Conservation (phyloP, 2,113 vertebrate genomes). For the Anguilla rostrata region DNA sequence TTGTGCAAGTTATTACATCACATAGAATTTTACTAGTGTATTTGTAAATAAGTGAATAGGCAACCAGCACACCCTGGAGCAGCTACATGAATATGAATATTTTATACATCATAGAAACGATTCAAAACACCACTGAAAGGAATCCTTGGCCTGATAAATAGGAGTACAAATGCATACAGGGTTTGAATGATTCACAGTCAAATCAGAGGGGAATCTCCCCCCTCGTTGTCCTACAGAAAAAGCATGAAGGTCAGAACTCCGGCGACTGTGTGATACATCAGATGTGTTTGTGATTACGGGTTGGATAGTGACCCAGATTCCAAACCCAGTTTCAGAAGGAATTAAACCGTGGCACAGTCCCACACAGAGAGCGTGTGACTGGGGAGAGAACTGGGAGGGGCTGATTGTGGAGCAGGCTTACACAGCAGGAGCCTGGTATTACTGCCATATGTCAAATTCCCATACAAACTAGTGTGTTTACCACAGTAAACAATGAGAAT, state of each 20-base stretch:
- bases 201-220: conserved; percentile 23
- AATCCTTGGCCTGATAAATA: conserved; percentile 14
- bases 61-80: not conserved
- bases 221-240: conserved; percentile 37
- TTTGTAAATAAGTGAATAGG: not conserved
- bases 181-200: conserved; percentile 21
- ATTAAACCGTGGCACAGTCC: conserved; percentile 35
- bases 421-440: conserved; percentile 23
- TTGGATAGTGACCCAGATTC: conserved; percentile 41
- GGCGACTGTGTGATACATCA: conserved; percentile 44
- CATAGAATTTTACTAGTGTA: not conserved
- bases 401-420: conserved; percentile 37
- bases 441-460: not conserved
- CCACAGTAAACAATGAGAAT: not conserved
- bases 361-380: conserved; percentile 40
- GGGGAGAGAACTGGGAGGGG: conserved; percentile 22
- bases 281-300: conserved; percentile 40
- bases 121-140: not conserved
- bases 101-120: conserved; percentile 6
- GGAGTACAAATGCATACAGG: not conserved
- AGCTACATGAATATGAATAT: not conserved
- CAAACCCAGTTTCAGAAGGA: conserved; percentile 40
- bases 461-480: not conserved
- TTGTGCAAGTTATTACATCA: not conserved
- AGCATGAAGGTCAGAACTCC: conserved; percentile 34